Percentiles rank a stretch among this genome's conserved stretches.
These are phyloP conservation scores for Promerops cafer DNA, from an alignment of 2,113 vertebrate genomes.

Conservation along the genomic window DNA sequence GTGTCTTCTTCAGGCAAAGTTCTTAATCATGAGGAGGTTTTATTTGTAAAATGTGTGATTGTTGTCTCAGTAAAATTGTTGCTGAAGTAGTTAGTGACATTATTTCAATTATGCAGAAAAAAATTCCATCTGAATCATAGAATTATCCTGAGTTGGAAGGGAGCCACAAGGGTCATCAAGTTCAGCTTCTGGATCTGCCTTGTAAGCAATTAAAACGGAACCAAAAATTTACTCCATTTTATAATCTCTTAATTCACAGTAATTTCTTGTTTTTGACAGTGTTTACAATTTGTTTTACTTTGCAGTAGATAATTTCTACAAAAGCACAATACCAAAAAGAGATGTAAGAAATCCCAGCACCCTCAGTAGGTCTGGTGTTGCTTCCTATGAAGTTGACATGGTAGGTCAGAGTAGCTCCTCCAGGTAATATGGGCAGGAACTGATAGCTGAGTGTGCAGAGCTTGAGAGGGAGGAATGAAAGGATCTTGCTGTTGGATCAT, in stretches of 20 bases:
- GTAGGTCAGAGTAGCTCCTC: neutral
- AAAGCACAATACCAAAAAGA: neutral
- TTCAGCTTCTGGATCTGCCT: neutral
- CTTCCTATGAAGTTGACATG: neutral
- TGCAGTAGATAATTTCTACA: neutral
- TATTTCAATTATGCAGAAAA: neutral
- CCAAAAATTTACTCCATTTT: neutral
- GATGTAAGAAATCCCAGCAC: neutral
- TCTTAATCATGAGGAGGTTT: neutral
- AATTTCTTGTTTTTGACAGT: neutral
- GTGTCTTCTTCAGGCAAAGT: neutral
- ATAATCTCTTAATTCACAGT: neutral
- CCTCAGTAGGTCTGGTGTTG: neutral
- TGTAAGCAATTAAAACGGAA: neutral
- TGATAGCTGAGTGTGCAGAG: neutral
- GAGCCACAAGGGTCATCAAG: neutral
- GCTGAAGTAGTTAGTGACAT: neutral
- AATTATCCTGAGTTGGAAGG: neutral
- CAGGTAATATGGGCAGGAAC: neutral
- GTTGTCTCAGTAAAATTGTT: neutral
- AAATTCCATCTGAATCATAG: neutral
- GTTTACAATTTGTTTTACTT: neutral
- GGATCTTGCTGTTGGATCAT: neutral
- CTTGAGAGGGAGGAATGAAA: neutral
- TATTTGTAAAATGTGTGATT: neutral